A percentile compares a stretch with the other conserved stretches of the same genome.
Conservation (phyloP, 1,140 invertebrate species). For the Akabosia matsudoensis region DNA sequence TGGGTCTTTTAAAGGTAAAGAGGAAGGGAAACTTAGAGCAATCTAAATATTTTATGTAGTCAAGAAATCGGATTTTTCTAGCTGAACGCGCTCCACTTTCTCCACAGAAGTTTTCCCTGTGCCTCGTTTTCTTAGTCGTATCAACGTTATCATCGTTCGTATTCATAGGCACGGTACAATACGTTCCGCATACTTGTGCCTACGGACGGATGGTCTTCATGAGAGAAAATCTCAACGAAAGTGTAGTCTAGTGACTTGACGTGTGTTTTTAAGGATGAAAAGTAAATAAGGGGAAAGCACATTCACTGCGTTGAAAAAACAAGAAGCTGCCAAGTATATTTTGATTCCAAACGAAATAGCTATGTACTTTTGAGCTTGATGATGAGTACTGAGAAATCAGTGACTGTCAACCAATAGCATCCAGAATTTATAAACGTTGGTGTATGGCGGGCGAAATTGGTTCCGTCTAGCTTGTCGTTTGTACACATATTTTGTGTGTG, state of each 20-base stretch:
- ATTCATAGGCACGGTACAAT: neutral
- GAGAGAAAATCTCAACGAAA: neutral
- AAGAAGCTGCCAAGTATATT: neutral
- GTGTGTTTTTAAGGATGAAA: neutral
- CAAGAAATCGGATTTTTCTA: constrained; percentile 22
- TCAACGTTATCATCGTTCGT: neutral
- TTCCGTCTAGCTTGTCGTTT: neutral
- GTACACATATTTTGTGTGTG: neutral
- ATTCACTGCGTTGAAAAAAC: neutral
- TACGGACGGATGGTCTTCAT: neutral
- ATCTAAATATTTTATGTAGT: constrained; percentile 25
- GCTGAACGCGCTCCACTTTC: neutral
- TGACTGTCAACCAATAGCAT: too few relatives aligned
- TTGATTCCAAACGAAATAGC: neutral
- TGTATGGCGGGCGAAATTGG: neutral
- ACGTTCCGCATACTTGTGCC: neutral
- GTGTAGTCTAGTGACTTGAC: neutral
- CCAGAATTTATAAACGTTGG: too few relatives aligned
- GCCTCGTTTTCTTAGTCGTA: too few relatives aligned
- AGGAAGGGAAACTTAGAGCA: neutral
- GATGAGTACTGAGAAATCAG: neutral
- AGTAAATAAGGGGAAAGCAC: neutral
- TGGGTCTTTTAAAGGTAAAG: neutral
- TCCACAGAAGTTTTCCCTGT: neutral
- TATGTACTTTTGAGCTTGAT: too few relatives aligned